These are phyloP conservation scores for Microcebus tavaratra DNA, from an alignment of 2,113 vertebrate species.

Conservation along the genomic window DNA sequence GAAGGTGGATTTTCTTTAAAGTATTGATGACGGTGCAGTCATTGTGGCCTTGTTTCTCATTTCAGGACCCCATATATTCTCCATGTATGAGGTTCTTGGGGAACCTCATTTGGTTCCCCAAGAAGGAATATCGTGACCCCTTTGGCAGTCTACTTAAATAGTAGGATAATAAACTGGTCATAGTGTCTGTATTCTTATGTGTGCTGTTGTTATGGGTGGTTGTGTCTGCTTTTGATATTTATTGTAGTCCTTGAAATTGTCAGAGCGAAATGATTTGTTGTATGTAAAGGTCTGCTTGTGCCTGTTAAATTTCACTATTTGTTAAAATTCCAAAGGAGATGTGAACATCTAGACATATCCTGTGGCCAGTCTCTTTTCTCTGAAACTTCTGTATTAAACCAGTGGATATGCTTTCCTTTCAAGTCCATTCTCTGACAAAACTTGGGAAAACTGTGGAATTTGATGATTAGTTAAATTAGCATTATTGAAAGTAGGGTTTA, in stretches of 20 bases:
- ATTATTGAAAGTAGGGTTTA: neutral
- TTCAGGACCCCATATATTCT: neutral
- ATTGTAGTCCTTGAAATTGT: neutral
- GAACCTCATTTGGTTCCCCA: neutral
- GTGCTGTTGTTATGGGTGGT: neutral
- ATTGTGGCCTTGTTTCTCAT: neutral
- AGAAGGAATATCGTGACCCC: neutral
- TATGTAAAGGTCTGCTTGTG: neutral
- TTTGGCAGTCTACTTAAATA: neutral
- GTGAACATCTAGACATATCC: neutral
- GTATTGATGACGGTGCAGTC: neutral
- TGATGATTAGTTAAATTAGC: neutral
- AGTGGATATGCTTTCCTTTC: neutral
- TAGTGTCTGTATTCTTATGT: neutral
- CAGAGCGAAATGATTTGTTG: neutral
- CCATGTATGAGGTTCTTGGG: neutral
- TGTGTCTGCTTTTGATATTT: neutral
- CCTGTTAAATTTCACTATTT: neutral
- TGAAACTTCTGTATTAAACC: neutral
- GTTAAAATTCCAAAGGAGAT: neutral
- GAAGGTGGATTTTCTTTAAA: neutral
- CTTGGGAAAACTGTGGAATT: neutral
- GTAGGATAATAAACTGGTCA: neutral
- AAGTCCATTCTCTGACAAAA: neutral
- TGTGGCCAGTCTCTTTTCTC: neutral